Conservation (phyloP, 2,888 invertebrate genomes). For the Drosophila atroscutellata region DNA sequence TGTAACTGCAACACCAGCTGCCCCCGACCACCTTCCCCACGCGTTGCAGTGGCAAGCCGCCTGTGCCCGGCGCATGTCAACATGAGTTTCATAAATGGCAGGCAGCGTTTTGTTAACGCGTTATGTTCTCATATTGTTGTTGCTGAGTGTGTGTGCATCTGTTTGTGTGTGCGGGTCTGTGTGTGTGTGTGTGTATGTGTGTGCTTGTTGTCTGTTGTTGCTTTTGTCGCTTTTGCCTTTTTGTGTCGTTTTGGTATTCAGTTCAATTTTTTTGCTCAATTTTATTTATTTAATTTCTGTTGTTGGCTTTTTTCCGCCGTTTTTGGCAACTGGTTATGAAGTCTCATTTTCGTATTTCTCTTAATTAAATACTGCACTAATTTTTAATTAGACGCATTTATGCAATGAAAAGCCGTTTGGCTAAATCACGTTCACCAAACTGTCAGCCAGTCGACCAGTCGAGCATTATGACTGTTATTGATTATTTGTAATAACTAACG, state of each 20-base stretch:
- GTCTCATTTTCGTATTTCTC: slow-evolving; percentile 77
- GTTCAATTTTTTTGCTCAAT: slow-evolving; percentile 64
- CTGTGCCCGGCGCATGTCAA: slow-evolving; percentile 76
- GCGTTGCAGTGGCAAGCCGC: slow-evolving; percentile 33
- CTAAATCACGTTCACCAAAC: slow-evolving; percentile 17
- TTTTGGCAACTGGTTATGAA: slow-evolving; percentile 80
- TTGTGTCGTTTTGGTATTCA: slow-evolving; percentile 71
- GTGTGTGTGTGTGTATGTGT: slow-evolving; percentile 9
- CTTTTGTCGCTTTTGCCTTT: slow-evolving; percentile 64
- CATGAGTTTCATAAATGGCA: slow-evolving; percentile 78
- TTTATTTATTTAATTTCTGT: slow-evolving; percentile 56
- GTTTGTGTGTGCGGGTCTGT: slow-evolving; percentile 6
- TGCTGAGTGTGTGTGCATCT: slow-evolving; percentile 15
- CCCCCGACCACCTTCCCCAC: slow-evolving; percentile 4
- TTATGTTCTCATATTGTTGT: slow-evolving; percentile 65
- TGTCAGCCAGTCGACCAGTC: neutral
- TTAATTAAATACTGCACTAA: slow-evolving; percentile 77
- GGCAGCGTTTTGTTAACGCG: slow-evolving; percentile 71
- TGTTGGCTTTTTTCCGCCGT: slow-evolving; percentile 45
- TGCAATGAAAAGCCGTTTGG: slow-evolving; percentile 49
- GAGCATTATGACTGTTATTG: slow-evolving; percentile 26
- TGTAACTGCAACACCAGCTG: slow-evolving; percentile 44
- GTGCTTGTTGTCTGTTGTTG: slow-evolving; percentile 7
- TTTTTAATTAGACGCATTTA: slow-evolving; percentile 73
- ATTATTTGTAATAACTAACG: slow-evolving; percentile 30